phyloP scores from a whole-genome alignment of 2,888 invertebrate genomes.

The Alloscopus bannaensis region DNA sequence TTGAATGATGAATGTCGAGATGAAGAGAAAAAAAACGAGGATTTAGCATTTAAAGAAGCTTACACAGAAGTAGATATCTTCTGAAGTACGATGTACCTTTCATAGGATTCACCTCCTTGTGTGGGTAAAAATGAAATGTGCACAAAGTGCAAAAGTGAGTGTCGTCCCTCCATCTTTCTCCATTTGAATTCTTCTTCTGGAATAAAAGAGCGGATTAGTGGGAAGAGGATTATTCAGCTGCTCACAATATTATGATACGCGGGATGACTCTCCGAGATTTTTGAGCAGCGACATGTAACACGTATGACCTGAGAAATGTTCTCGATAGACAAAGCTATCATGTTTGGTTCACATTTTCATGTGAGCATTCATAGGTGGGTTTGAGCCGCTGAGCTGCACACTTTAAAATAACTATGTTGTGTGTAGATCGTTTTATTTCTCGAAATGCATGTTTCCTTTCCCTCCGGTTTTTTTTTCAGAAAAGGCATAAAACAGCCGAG shows the following conservation, averaged over 20 bases:
- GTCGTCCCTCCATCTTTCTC: conserved; percentile 25
- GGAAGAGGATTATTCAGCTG: conserved; percentile 13
- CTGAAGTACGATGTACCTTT: no score
- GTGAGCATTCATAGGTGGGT: not conserved
- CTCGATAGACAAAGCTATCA: no score
- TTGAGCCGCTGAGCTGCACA: not conserved
- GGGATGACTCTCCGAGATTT: not conserved
- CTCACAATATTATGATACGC: conserved; percentile 32
- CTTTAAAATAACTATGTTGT: conserved; percentile 24
- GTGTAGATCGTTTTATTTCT: conserved; percentile 30
- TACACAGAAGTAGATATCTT: no score
- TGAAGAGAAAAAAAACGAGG: no score
- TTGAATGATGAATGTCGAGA: conserved; percentile 11
- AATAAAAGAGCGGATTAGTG: conserved; percentile 20
- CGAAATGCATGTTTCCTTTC: conserved; percentile 8
- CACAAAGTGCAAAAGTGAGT: conserved; percentile 25
- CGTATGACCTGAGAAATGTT: not conserved
- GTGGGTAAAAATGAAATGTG: no score
- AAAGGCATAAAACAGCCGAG: not conserved
- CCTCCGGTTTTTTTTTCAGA: not conserved
- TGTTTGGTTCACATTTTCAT: no score
- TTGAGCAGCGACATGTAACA: not conserved
- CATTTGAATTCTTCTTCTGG: conserved; percentile 27
- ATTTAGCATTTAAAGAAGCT: no score
- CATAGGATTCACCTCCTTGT: no score